Conservation (phyloP, 2,888 invertebrate genomes). For the Harpagoxenus sublaevis region DNA sequence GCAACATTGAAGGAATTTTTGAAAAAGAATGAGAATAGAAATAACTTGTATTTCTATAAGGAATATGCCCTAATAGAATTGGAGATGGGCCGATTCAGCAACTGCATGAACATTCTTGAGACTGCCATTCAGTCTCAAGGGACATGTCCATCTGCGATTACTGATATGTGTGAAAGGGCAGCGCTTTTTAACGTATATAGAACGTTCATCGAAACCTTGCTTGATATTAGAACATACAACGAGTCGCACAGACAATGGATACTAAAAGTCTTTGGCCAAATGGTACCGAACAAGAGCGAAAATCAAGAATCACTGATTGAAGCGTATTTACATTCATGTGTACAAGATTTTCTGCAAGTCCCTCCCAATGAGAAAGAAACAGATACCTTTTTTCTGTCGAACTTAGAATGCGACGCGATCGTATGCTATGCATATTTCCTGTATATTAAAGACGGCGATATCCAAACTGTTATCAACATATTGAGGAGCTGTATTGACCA, state of each 20-base stretch:
- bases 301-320: constrained; percentile 71
- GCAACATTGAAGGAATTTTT: constrained; percentile 88
- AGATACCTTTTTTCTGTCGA: constrained; percentile 86
- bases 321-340: constrained; percentile 75
- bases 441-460: constrained; percentile 81
- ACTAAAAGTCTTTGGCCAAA: constrained; percentile 71
- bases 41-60: constrained; percentile 88
- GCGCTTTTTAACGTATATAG: constrained; percentile 85
- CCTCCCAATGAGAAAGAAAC: constrained; percentile 66
- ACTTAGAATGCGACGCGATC: constrained; percentile 87
- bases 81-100: constrained; percentile 87
- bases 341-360: constrained; percentile 73
- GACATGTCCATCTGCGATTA: constrained; percentile 73
- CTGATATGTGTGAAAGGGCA: constrained; percentile 80
- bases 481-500: constrained; percentile 79
- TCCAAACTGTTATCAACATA: constrained; percentile 62
- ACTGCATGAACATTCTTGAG: constrained; percentile 87
- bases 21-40: constrained; percentile 87
- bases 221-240: constrained; percentile 68
- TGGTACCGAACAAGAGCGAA: constrained; percentile 66
- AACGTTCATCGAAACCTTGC: constrained; percentile 83
- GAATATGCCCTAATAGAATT: constrained; percentile 89
- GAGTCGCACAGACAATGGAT: constrained; percentile 70
- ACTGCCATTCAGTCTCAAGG: constrained; percentile 86
- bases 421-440: constrained; percentile 86